Evolutionary conservation across 2,797 vertebrate genomes (phyloP).

Genomic region (Uromys caudimaculatus): DNA sequence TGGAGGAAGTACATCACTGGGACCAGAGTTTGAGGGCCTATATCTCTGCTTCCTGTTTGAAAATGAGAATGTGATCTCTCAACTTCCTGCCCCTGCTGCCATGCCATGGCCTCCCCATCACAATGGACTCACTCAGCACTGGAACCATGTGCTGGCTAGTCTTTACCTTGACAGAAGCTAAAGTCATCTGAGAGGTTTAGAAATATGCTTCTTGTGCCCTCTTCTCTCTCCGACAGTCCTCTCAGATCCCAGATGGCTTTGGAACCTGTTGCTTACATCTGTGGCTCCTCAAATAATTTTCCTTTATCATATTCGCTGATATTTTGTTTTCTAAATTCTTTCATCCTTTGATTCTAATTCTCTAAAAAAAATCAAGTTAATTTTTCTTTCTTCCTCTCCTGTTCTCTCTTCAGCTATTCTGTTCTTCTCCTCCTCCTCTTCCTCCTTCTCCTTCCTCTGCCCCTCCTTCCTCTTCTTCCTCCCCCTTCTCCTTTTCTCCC

Average conservation of each 20-base stretch:
- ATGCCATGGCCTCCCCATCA: not conserved
- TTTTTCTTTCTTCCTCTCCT: not conserved
- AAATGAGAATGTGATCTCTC: not conserved
- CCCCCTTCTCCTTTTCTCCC: too few species aligned
- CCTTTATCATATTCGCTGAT: not conserved
- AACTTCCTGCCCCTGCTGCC: not conserved
- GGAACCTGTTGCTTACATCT: not conserved
- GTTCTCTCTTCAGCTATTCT: not conserved
- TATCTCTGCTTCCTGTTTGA: not conserved
- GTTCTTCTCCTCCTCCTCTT: not conserved
- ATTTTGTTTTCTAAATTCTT: not conserved
- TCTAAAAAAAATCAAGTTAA: not conserved
- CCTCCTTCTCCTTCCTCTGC: not conserved
- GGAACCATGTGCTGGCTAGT: not conserved
- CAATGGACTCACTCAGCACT: not conserved
- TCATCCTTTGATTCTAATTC: slow-evolving; percentile 3
- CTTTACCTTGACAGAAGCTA: not conserved
- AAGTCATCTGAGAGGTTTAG: not conserved
- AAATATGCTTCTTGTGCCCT: not conserved
- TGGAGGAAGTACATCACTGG: not conserved
- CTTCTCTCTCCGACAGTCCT: not conserved
- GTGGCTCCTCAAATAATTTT: not conserved
- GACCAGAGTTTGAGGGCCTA: too few species aligned
- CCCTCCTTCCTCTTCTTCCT: too few species aligned
- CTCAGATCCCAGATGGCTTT: not conserved